Evolutionary conservation across 2,113 vertebrate genomes (phyloP), one percentile per base, ranked within the genome.

Genomic region (Coregonus clupeaformis): DNA sequence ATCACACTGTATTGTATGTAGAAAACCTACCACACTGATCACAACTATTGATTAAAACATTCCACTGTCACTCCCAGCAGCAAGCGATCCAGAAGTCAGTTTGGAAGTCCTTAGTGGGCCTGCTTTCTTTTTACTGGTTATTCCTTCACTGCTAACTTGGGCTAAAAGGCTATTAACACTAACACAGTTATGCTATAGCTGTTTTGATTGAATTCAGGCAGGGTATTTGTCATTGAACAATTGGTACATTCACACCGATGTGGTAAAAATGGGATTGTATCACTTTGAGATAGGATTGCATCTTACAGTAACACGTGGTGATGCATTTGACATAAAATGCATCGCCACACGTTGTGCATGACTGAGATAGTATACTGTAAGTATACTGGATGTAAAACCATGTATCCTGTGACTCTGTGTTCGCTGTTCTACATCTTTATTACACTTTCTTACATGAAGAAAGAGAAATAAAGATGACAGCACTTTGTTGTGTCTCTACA

Each of bases 391-490:
- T 55, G 13, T 55, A 25, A 64, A 64, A 64, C 62, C 1, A 64
- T 27, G 11, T 27, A 22, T 14, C 25, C 72, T 78, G 52, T 49
- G 64, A 76, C 80, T 88, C 83, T 84, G 75, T 86, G 86, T 86
- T 87, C 22, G 6, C 67, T 79, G 85, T 86, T 73, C 59, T 0
- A 0, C 55, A 5, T 57, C n/a, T n/a, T n/a, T n/a, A n/a, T n/a
- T n/a, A n/a, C n/a, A n/a, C n/a, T n/a, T n/a, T n/a, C n/a, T n/a
- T n/a, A n/a, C n/a, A n/a, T n/a, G n/a, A n/a, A n/a, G 77, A 86
- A 87, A 86, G 76, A 69, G 27, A 83, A 88, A 80, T 79, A 81
- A 45, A 81, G 74, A 84, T 82, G 69, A 42, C 79, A 71, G n/a
- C n/a, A n/a, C n/a, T n/a, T n/a, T n/a, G 59, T 62, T 22, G 45